These are phyloP conservation scores for Discoglossus pictus DNA, from an alignment of 2,797 vertebrate genomes.

Conservation along the genomic window DNA sequence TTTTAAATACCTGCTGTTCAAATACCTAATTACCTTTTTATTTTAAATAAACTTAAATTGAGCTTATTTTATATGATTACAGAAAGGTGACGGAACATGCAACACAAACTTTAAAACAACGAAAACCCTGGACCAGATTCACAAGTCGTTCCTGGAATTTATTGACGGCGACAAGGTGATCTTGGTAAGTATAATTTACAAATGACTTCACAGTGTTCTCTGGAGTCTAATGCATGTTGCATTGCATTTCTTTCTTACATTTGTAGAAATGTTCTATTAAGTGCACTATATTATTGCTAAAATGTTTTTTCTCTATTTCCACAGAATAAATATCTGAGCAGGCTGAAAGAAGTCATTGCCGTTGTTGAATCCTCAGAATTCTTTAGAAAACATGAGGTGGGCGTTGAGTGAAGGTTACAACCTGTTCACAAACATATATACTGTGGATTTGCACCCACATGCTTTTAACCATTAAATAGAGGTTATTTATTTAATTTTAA, in stretches of 20 bases:
- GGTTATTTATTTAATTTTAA: too few species aligned
- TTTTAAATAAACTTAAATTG: too few species aligned
- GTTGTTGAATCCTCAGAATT: constrained; percentile 86
- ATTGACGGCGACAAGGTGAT: constrained; percentile 81
- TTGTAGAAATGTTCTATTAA: neutral
- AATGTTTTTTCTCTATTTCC: constrained; percentile 1
- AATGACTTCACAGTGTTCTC: constrained; percentile 14
- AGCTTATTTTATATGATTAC: constrained; percentile 31
- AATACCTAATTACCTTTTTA: too few species aligned
- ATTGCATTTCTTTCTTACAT: neutral
- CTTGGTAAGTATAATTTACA: constrained; percentile 72
- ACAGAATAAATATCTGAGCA: constrained; percentile 86
- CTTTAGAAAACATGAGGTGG: constrained; percentile 93
- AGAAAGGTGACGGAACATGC: constrained; percentile 92
- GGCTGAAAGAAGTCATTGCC: constrained; percentile 83
- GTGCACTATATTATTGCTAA: neutral
- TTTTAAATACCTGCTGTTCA: too few species aligned
- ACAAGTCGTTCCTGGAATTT: constrained; percentile 85
- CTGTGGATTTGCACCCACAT: too few species aligned
- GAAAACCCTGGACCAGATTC: constrained; percentile 83
- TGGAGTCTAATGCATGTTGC: neutral
- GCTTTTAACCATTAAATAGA: too few species aligned
- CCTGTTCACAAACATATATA: too few species aligned
- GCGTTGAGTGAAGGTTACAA: too few species aligned
- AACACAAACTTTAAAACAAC: constrained; percentile 97